A percentile compares a stretch with the other conserved stretches of the same genome.
Evolutionary conservation across 2,113 vertebrate species (phyloP).

Genomic region (Brevimyrus niger): DNA sequence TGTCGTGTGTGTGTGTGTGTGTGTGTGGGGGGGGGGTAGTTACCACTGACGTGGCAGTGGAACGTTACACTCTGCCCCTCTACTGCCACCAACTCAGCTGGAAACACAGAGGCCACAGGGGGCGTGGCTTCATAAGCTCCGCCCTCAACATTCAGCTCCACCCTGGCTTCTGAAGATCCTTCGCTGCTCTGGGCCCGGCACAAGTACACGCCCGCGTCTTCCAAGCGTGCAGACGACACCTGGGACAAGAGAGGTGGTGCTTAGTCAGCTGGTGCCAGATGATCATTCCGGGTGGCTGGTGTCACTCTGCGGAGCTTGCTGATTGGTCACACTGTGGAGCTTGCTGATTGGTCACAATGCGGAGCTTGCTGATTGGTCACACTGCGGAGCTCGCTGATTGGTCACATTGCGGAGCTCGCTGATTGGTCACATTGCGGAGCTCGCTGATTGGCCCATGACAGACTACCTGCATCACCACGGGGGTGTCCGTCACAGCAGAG

Average conservation of each 20-base stretch:
- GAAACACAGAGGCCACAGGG: slow-evolving; percentile 61
- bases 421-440: background rate
- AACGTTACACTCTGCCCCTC: slow-evolving; percentile 72
- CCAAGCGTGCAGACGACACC: slow-evolving; percentile 58
- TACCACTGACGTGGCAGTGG: slow-evolving; percentile 75
- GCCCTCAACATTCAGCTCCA: slow-evolving; percentile 66
- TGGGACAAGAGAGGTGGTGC: slow-evolving; percentile 36
- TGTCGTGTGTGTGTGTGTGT: background rate
- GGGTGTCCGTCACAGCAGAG: slow-evolving; percentile 54
- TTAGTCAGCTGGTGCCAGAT: background rate
- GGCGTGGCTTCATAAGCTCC: slow-evolving; percentile 22
- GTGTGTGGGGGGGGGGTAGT: background rate
- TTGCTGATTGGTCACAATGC: background rate
- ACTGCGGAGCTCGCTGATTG: background rate
- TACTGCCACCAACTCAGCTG: slow-evolving; percentile 57
- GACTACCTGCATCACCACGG: slow-evolving; percentile 61
- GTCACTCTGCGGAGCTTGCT: background rate
- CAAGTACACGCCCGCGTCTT: slow-evolving; percentile 73
- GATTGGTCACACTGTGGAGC: too few species aligned
- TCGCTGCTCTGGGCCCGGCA: slow-evolving; percentile 73
- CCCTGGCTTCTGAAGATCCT: slow-evolving; percentile 64
- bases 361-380: background rate
- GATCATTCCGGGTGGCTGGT: background rate
- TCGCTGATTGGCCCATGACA: background rate
- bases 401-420: background rate